A percentile compares a stretch with the other conserved stretches of the same genome.
phyloP scores from a whole-genome alignment of 2,888 invertebrate species.

The Dicyrtoma fusca region DNA sequence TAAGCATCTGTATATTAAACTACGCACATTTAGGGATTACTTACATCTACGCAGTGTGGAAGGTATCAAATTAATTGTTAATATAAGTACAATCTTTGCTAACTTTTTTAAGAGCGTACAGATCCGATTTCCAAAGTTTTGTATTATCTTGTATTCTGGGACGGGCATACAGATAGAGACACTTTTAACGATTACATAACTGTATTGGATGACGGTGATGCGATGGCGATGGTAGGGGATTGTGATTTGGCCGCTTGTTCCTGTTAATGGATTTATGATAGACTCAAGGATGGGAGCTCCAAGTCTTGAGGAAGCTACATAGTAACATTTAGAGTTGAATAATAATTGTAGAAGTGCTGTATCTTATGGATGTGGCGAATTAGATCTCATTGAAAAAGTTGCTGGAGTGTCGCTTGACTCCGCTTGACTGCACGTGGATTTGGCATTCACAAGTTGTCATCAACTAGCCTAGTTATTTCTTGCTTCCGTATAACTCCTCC shows the following conservation, averaged over 20 bases:
- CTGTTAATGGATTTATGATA: background rate
- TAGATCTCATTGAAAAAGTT: slow-evolving; percentile 8
- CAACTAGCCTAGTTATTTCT: slow-evolving; percentile 27
- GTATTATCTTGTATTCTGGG: no score
- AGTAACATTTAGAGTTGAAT: background rate
- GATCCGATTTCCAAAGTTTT: no score
- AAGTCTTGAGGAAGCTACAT: background rate
- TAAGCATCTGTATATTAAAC: no score
- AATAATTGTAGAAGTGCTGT: background rate
- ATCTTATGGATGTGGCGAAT: slow-evolving; percentile 13
- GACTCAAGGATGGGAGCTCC: background rate
- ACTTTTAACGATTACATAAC: no score
- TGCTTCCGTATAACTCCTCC: background rate
- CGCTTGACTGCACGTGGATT: slow-evolving; percentile 12
- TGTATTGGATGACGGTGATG: no score
- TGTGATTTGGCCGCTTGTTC: background rate
- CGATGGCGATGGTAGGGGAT: no score
- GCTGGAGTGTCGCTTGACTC: background rate
- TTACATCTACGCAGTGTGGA: no score
- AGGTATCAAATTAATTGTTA: no score
- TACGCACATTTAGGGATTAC: no score
- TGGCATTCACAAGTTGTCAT: slow-evolving; percentile 19
- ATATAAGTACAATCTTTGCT: no score
- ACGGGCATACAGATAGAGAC: no score
- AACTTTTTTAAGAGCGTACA: no score